Conservation (phyloP, 1,140 invertebrate genomes). For the Heliconius melpomene region DNA sequence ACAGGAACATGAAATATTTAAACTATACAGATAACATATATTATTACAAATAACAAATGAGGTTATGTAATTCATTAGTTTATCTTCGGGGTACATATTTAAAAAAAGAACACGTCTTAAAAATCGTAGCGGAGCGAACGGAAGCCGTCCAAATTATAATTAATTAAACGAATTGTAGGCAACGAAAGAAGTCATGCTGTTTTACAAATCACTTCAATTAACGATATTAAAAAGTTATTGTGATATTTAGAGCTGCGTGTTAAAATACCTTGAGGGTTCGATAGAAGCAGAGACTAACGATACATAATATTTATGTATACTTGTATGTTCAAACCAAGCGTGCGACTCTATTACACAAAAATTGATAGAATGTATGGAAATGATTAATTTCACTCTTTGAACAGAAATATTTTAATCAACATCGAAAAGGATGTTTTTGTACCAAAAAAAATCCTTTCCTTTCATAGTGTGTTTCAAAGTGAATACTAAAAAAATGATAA, state of each 20-base stretch:
- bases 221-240: conserved; percentile 78
- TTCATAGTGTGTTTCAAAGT: background rate
- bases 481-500: conserved; percentile 11
- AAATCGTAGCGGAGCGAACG: conserved; percentile 65
- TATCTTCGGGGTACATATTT: conserved; percentile 25
- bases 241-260: conserved; percentile 69
- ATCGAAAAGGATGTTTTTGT: conserved; percentile 10
- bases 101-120: conserved; percentile 46
- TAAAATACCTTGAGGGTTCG: conserved; percentile 42
- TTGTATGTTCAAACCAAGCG: conserved; percentile 48
- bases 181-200: conserved; percentile 80
- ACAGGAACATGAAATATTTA: conserved; percentile 10
- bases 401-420: background rate
- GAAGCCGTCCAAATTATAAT: conserved; percentile 78
- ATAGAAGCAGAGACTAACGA: conserved; percentile 5
- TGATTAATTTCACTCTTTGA: background rate
- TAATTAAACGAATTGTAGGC: conserved; percentile 80
- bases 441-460: background rate
- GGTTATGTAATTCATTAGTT: conserved; percentile 26
- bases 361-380: conserved; percentile 4
- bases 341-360: conserved; percentile 61
- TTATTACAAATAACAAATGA: conserved; percentile 14
- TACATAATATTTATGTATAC: background rate
- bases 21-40: conserved; percentile 15
- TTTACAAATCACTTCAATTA: conserved; percentile 81